These are phyloP conservation scores for Laothoe populi DNA, from an alignment of 2,888 invertebrate species.

Conservation along the genomic window DNA sequence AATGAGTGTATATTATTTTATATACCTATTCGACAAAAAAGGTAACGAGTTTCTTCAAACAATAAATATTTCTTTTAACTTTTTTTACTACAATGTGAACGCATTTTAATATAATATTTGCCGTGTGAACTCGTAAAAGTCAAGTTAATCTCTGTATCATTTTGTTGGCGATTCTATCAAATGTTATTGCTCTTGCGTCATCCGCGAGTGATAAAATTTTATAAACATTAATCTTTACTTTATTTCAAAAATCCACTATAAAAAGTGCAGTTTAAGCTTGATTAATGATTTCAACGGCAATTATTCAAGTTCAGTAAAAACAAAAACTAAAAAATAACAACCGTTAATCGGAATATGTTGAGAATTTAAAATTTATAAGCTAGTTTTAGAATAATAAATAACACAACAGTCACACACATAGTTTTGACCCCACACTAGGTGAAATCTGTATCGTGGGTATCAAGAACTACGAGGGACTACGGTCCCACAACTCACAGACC, in stretches of 20 bases:
- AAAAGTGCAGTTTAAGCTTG: constrained; percentile 34
- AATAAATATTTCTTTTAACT: not conserved
- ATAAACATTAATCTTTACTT: constrained; percentile 40
- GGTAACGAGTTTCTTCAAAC: not conserved
- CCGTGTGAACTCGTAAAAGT: constrained; percentile 37
- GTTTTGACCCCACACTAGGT: too few species aligned
- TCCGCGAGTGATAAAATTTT: constrained; percentile 34
- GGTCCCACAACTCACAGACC: too few species aligned
- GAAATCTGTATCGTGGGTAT: too few species aligned
- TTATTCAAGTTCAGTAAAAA: constrained; percentile 36
- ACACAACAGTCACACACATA: too few species aligned
- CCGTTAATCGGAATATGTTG: constrained; percentile 10
- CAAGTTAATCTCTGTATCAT: constrained; percentile 24
- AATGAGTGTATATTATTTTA: too few species aligned
- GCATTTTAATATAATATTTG: constrained; percentile 36
- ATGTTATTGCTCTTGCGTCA: constrained; percentile 28
- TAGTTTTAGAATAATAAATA: too few species aligned
- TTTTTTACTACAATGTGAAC: constrained; percentile 9
- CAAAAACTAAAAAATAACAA: constrained; percentile 26
- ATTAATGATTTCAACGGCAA: constrained; percentile 40
- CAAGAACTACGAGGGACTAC: too few species aligned
- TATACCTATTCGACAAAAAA: not conserved
- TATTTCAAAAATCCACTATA: constrained; percentile 34
- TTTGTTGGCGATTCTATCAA: constrained; percentile 29
- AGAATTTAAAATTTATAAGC: constrained; percentile 32